A percentile compares a stretch with the other conserved stretches of the same genome.
These are phyloP conservation scores for Psylliodes chrysocephalus DNA, from an alignment of 2,888 invertebrate species.

Conservation along the genomic window DNA sequence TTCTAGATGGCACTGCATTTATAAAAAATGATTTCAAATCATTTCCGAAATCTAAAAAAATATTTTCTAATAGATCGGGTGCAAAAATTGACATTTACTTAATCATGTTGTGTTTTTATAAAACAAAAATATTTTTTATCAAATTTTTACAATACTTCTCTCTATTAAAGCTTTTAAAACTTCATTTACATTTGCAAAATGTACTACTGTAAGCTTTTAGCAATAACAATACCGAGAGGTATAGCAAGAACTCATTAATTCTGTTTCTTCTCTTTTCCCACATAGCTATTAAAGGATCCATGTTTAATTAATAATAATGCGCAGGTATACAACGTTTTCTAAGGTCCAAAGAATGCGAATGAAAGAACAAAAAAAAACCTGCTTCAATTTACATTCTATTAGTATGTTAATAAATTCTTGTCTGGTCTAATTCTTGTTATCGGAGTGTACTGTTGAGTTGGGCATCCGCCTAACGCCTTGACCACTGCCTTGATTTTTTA, in stretches of 20 bases:
- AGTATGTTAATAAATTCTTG: slow-evolving; percentile 41
- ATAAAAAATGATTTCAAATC: no score
- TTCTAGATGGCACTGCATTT: no score
- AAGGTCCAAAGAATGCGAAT: slow-evolving; percentile 33
- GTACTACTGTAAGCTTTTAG: slow-evolving; percentile 14
- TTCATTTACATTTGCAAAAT: not conserved
- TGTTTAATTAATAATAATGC: slow-evolving; percentile 38
- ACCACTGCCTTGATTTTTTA: not conserved
- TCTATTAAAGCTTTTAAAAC: not conserved
- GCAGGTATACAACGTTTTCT: slow-evolving; percentile 35
- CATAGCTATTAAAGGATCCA: slow-evolving; percentile 32
- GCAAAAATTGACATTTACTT: no score
- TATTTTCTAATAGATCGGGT: no score
- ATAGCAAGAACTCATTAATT: slow-evolving; percentile 19
- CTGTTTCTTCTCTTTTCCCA: slow-evolving; percentile 27
- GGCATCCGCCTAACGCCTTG: slow-evolving; percentile 26
- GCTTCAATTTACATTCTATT: slow-evolving; percentile 42
- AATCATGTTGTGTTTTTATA: no score
- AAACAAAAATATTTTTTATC: no score
- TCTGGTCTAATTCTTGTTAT: slow-evolving; percentile 36
- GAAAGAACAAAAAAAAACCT: slow-evolving; percentile 31
- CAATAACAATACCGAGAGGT: slow-evolving; percentile 15
- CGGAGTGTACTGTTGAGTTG: slow-evolving; percentile 25
- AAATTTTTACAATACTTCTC: no score
- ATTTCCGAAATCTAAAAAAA: no score